Percentiles rank a stretch among this genome's conserved stretches.
phyloP scores from a whole-genome alignment of 2,113 vertebrate species.

The Mus spicilegus region DNA sequence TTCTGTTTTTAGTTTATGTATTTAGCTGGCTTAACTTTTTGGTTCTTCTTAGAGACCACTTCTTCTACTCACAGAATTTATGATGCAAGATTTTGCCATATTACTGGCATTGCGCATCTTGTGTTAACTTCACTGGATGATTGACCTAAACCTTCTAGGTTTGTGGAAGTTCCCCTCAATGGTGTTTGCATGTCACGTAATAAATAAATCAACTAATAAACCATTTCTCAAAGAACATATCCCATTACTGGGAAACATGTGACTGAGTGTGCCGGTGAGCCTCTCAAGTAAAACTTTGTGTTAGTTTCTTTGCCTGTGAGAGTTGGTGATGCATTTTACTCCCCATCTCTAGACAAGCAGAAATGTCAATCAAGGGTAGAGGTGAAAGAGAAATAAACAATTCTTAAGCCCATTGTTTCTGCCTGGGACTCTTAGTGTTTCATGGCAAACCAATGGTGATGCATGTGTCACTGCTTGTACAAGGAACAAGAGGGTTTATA shows the following conservation, averaged over 20 bases:
- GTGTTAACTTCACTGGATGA: background rate
- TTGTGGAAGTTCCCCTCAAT: background rate
- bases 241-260: background rate
- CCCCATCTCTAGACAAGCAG: background rate
- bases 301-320: background rate
- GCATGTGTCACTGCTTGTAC: background rate
- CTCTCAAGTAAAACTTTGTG: background rate
- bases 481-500: background rate
- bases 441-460: background rate
- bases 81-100: background rate
- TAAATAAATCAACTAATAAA: background rate
- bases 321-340: no score
- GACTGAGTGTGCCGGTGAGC: background rate
- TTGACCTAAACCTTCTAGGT: background rate
- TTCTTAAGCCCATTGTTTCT: background rate
- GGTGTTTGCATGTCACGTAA: background rate
- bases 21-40: background rate
- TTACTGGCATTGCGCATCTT: background rate
- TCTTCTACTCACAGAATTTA: background rate
- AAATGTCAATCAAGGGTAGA: background rate
- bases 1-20: background rate
- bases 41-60: background rate
- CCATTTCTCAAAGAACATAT: background rate
- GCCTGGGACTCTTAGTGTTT: fast-evolving
- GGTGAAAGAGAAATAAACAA: fast-evolving